These are phyloP conservation scores for Siniperca scherzeri DNA, from an alignment of 2,797 vertebrate species.

Conservation along the genomic window DNA sequence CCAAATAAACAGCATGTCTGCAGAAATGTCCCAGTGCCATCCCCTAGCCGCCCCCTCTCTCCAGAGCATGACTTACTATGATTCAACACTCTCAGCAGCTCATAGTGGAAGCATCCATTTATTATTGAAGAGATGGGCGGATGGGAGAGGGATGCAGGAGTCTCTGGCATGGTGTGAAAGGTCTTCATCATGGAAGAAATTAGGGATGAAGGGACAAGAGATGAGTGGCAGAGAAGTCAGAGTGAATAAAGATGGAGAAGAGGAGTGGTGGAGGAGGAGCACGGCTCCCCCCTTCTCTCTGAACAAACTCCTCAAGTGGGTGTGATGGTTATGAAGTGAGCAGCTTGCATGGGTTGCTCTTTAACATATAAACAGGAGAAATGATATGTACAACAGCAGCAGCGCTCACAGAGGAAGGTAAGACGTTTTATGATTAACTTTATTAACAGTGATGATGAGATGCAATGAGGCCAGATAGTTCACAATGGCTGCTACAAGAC, in stretches of 20 bases:
- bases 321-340: background rate
- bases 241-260: slow-evolving; percentile 34
- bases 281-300: background rate
- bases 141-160: slow-evolving; percentile 64
- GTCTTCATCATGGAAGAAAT: slow-evolving; percentile 41
- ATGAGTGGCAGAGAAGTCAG: background rate
- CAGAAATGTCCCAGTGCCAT: slow-evolving; percentile 10
- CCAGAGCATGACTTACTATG: slow-evolving; percentile 71
- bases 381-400: slow-evolving; percentile 6
- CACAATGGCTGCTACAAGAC: background rate
- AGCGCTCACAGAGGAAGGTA: background rate
- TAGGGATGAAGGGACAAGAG: slow-evolving; percentile 29
- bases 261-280: slow-evolving; percentile 18
- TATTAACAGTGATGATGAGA: background rate
- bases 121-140: slow-evolving; percentile 87
- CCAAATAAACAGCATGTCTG: slow-evolving; percentile 13
- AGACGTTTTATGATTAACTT: background rate
- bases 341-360: background rate
- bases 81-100: slow-evolving; percentile 69
- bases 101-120: slow-evolving; percentile 88
- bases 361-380: slow-evolving; percentile 30
- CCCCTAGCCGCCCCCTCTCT: slow-evolving; percentile 9
- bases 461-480: slow-evolving; percentile 1
- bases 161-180: slow-evolving; percentile 64
- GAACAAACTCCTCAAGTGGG: background rate